Conservation (phyloP, 2,113 vertebrate genomes). For the Malurus alboscapulatus region DNA sequence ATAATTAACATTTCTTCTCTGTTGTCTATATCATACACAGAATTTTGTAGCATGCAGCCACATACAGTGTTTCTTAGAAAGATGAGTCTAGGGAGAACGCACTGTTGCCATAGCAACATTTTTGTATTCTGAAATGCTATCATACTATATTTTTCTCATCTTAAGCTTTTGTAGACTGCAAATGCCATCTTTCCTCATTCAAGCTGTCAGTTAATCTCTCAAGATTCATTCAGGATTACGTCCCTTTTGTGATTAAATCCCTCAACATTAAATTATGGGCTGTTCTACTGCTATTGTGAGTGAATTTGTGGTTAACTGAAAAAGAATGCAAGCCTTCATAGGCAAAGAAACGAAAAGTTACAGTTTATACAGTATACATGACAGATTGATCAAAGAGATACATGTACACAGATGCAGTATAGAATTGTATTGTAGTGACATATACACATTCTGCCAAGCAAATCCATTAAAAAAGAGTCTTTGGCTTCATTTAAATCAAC, state of each 20-base stretch:
- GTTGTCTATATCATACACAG: background rate
- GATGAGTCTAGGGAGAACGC: background rate
- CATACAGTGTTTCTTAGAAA: conserved; percentile 32
- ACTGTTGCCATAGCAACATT: conserved; percentile 45
- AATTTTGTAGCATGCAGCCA: background rate
- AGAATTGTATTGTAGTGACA: background rate
- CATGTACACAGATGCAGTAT: background rate
- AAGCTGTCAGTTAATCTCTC: conserved; percentile 27
- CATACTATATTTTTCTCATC: conserved; percentile 1
- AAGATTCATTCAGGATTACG: background rate
- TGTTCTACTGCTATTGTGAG: background rate
- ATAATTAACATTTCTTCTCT: background rate
- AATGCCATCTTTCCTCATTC: conserved; percentile 26
- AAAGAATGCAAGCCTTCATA: background rate
- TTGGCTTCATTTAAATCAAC: background rate
- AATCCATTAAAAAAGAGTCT: background rate
- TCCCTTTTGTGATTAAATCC: conserved; percentile 13
- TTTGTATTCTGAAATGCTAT: conserved; percentile 27
- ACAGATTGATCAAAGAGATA: background rate
- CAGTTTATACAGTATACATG: background rate
- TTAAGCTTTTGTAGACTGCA: conserved; percentile 15
- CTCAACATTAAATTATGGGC: background rate
- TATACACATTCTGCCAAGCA: background rate
- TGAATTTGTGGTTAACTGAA: background rate
- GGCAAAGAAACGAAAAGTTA: background rate